Percentiles rank a stretch among this genome's conserved stretches.
Evolutionary conservation across 2,888 invertebrate species (phyloP).

Genomic region (Stegophylla sp.): DNA sequence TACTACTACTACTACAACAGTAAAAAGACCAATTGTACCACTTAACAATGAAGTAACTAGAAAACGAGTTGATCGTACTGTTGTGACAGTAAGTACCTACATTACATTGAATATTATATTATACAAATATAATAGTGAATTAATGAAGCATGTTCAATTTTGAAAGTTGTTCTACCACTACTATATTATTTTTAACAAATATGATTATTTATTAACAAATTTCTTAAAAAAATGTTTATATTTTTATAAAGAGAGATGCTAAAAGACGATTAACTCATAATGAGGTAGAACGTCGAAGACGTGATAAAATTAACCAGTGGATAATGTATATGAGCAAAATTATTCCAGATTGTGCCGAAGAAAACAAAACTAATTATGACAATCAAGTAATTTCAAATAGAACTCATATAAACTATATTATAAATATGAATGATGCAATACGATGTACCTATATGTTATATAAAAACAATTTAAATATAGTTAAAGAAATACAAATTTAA

Average conservation of each 20-base stretch:
- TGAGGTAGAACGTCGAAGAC: slow-evolving; percentile 89
- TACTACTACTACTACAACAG: slow-evolving; percentile 45
- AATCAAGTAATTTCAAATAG: slow-evolving; percentile 61
- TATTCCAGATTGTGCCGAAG: slow-evolving; percentile 72
- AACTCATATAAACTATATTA: no score
- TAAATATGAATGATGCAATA: no score
- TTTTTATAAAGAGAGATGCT: slow-evolving; percentile 75
- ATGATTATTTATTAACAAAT: no score
- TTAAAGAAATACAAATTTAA: no score
- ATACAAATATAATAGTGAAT: no score
- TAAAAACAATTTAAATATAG: no score
- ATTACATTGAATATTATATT: slow-evolving; percentile 24
- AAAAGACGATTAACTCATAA: slow-evolving; percentile 91
- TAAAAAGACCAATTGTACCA: slow-evolving; percentile 45
- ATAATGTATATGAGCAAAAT: slow-evolving; percentile 90
- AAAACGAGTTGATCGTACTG: slow-evolving; percentile 31
- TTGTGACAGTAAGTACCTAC: slow-evolving; percentile 54
- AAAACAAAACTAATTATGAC: slow-evolving; percentile 66
- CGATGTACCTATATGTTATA: no score
- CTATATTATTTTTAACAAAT: no score
- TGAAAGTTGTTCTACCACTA: no score
- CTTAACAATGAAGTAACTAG: slow-evolving; percentile 45
- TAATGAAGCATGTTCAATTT: no score
- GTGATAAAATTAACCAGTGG: slow-evolving; percentile 98
- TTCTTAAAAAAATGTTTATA: no score